Percentiles rank a stretch among this genome's conserved stretches.
Evolutionary conservation across 2,888 invertebrate species (phyloP).

Genomic region (Andrena dorsata): DNA sequence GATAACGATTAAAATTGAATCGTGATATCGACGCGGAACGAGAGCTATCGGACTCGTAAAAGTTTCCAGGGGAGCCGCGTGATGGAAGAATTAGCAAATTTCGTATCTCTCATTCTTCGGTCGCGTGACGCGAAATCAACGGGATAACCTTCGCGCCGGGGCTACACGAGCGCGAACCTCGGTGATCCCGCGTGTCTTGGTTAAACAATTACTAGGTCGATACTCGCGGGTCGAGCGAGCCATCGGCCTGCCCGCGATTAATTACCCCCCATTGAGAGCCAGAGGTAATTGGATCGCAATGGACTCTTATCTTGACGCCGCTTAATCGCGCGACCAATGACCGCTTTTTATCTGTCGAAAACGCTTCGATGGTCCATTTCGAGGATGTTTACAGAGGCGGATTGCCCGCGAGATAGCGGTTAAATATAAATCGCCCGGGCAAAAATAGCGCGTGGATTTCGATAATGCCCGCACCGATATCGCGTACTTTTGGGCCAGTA

Average conservation of each 20-base stretch:
- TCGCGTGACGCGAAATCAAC: conserved; percentile 24
- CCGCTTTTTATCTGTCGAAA: conserved; percentile 45
- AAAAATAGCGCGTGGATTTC: conserved; percentile 30
- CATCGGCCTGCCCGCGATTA: conserved; percentile 50
- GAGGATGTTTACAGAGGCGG: conserved; percentile 39
- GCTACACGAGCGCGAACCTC: conserved; percentile 5
- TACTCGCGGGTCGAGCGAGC: conserved; percentile 31
- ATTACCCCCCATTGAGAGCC: conserved; percentile 42
- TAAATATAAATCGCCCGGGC: conserved; percentile 45
- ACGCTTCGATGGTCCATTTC: conserved; percentile 30
- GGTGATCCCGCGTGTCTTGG: conserved; percentile 44
- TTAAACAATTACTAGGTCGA: conserved; percentile 55
- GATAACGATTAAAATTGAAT: too few relatives aligned
- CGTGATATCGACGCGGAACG: too few relatives aligned
- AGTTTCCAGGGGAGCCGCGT: neutral
- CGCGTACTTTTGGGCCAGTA: conserved; percentile 9
- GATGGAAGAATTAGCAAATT: conserved; percentile 13
- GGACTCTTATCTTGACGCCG: conserved; percentile 50
- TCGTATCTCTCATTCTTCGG: neutral
- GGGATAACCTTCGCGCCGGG: conserved; percentile 23
- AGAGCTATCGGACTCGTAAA: neutral
- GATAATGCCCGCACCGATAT: conserved; percentile 34
- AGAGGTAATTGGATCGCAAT: conserved; percentile 47
- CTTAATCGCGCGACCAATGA: conserved; percentile 40
- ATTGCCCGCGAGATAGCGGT: conserved; percentile 44